These are phyloP conservation scores for Ciconia maguari DNA, from an alignment of 2,113 vertebrate species.

Conservation along the genomic window DNA sequence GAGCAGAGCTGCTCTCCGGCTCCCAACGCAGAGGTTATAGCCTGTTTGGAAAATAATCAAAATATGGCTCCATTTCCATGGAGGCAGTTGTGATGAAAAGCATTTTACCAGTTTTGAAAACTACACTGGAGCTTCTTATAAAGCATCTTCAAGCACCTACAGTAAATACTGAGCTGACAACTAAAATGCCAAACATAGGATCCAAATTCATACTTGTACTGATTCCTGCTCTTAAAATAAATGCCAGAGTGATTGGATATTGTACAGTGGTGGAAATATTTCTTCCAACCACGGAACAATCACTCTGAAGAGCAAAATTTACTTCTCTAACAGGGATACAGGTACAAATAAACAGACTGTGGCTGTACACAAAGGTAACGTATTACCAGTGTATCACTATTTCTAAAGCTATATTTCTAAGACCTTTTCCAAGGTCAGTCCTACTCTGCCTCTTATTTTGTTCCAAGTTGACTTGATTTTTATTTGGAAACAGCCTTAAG, in stretches of 20 bases:
- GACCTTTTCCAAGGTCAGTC: neutral
- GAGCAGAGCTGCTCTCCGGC: neutral
- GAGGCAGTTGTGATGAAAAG: conserved; percentile 39
- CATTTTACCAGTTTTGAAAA: conserved; percentile 51
- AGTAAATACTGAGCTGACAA: conserved; percentile 50
- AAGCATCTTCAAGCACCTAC: conserved; percentile 41
- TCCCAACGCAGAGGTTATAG: neutral
- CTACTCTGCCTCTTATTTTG: neutral
- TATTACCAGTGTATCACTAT: neutral
- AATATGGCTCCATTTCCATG: conserved; percentile 27
- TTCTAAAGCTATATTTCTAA: neutral
- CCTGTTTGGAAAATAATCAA: conserved; percentile 9
- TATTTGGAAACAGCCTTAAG: neutral
- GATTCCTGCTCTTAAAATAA: conserved; percentile 59
- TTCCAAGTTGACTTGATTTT: neutral
- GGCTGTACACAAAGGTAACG: neutral
- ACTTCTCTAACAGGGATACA: neutral
- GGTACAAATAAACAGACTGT: neutral
- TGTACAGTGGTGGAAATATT: conserved; percentile 57
- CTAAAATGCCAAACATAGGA: neutral
- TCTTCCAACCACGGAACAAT: neutral
- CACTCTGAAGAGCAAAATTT: neutral
- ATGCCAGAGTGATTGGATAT: conserved; percentile 57
- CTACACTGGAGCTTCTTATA: conserved; percentile 8
- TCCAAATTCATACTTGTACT: conserved; percentile 28